Evolutionary conservation across 2,797 vertebrate genomes (phyloP).

Genomic region (Lithobates pipiens): DNA sequence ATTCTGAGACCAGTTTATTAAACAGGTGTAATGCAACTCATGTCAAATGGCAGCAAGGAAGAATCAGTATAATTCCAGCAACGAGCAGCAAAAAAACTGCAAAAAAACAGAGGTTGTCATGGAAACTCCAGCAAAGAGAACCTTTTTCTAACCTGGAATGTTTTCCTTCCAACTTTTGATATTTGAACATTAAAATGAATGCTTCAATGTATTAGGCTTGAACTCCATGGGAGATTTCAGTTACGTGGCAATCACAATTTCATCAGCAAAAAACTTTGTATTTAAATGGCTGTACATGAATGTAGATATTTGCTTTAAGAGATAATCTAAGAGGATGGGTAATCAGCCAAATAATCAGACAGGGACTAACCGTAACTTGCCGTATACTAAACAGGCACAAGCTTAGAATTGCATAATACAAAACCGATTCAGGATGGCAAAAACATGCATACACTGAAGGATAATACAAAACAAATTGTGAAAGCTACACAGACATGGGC

Average conservation of each 20-base stretch:
- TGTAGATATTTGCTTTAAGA: neutral
- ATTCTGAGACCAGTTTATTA: neutral
- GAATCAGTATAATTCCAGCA: neutral
- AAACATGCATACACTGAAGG: too few species aligned
- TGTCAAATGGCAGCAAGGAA: neutral
- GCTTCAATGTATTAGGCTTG: neutral
- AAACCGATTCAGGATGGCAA: too few species aligned
- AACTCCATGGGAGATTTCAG: neutral
- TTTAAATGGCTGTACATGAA: neutral
- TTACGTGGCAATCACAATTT: neutral
- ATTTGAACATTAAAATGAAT: conserved; percentile 2
- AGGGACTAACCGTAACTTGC: too few species aligned
- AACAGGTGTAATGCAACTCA: neutral
- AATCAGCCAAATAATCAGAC: too few species aligned
- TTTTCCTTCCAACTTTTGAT: neutral
- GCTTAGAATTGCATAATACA: too few species aligned
- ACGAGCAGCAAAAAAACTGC: neutral
- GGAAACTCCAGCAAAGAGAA: conserved; percentile 1
- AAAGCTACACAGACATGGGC: too few species aligned
- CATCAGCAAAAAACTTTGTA: neutral
- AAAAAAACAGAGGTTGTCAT: neutral
- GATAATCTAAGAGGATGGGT: too few species aligned
- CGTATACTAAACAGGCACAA: too few species aligned
- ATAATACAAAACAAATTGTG: too few species aligned
- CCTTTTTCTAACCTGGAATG: neutral